phyloP scores from a whole-genome alignment of 1,140 invertebrate genomes.

The Zaprionus nigranus region DNA sequence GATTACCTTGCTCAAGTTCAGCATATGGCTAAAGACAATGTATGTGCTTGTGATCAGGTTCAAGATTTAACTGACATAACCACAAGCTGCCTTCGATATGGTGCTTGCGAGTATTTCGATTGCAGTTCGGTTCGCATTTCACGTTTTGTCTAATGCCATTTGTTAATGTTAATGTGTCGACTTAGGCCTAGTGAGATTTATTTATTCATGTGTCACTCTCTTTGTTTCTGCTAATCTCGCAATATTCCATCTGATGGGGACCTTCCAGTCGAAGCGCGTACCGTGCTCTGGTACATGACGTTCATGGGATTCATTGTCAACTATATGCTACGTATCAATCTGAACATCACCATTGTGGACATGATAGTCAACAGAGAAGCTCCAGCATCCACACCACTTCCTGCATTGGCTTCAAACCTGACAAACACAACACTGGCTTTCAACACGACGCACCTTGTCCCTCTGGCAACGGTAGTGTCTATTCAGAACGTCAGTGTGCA shows the following conservation, averaged over 20 bases:
- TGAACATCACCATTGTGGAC: slow-evolving; percentile 94
- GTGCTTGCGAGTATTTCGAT: slow-evolving; percentile 21
- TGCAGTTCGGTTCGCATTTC: slow-evolving; percentile 49
- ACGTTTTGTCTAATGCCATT: slow-evolving; percentile 4
- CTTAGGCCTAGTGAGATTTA: background rate
- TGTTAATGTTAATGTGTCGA: background rate
- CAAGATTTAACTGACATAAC: slow-evolving; percentile 61
- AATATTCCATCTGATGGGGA: background rate
- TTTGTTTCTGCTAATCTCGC: background rate
- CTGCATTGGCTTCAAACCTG: background rate
- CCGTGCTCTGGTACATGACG: slow-evolving; percentile 88
- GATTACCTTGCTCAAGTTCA: slow-evolving; percentile 43
- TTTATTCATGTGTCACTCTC: background rate
- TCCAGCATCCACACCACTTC: slow-evolving; percentile 25
- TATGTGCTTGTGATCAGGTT: slow-evolving; percentile 50
- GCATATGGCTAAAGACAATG: slow-evolving; percentile 5
- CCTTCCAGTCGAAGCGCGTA: slow-evolving; percentile 78
- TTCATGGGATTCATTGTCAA: slow-evolving; percentile 91
- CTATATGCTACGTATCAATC: slow-evolving; percentile 92
- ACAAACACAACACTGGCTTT: slow-evolving; percentile 55
- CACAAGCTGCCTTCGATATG: slow-evolving; percentile 54
- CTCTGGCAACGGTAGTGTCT: slow-evolving; percentile 9
- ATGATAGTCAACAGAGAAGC: slow-evolving; percentile 87
- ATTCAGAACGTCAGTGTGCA: slow-evolving; percentile 13
- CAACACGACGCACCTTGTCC: slow-evolving; percentile 37